These are phyloP conservation scores for Euphydryas editha DNA, from an alignment of 2,888 invertebrate species.

Conservation along the genomic window DNA sequence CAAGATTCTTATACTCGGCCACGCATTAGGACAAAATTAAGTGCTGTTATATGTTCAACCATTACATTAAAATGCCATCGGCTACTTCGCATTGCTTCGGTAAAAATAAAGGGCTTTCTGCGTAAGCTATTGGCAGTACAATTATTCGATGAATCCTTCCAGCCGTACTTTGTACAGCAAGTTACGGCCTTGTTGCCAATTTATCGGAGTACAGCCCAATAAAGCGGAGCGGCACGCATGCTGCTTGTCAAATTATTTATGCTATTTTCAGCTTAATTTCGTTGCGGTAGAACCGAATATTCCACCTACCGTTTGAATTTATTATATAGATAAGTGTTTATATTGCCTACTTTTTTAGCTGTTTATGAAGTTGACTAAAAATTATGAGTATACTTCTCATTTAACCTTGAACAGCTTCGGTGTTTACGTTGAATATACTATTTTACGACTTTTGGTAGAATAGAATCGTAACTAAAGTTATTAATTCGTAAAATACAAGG, in stretches of 20 bases:
- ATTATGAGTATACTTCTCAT: constrained; percentile 34
- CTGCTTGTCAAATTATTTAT: constrained; percentile 41
- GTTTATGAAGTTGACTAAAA: constrained; percentile 39
- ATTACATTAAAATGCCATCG: constrained; percentile 81
- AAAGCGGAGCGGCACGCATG: constrained; percentile 44
- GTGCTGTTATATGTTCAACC: constrained; percentile 79
- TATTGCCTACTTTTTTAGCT: constrained; percentile 31
- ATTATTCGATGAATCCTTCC: constrained; percentile 70
- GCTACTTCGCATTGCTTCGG: constrained; percentile 67
- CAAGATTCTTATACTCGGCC: constrained; percentile 66
- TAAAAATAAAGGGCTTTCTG: constrained; percentile 62
- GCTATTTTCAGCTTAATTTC: constrained; percentile 38
- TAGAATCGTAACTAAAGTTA: not conserved
- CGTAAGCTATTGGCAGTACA: constrained; percentile 67
- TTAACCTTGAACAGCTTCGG: constrained; percentile 35
- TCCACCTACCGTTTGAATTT: constrained; percentile 28
- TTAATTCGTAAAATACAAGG: not conserved
- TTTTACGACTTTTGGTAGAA: not conserved
- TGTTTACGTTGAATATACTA: constrained; percentile 7
- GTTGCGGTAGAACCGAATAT: constrained; percentile 31
- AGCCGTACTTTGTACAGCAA: constrained; percentile 54
- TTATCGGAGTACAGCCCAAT: constrained; percentile 51
- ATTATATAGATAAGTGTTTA: constrained; percentile 33
- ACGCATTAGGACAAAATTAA: constrained; percentile 82
- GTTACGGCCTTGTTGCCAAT: constrained; percentile 57